Conservation (phyloP, 2,888 invertebrate species). For the Hirtodrosophila cameraria region DNA sequence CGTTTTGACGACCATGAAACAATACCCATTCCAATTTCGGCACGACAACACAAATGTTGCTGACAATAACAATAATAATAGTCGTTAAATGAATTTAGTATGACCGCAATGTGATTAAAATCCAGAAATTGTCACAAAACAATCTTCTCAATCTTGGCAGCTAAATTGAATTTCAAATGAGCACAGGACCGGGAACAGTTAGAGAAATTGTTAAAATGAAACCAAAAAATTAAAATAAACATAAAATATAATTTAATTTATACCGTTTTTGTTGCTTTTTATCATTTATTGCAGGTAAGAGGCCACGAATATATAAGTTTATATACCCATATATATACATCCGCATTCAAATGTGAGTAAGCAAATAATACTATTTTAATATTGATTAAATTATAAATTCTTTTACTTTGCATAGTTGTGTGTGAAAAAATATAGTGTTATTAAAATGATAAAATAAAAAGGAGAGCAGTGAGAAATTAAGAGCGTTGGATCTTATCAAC, state of each 20-base stretch:
- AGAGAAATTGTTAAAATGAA: background rate
- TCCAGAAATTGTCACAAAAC: slow-evolving; percentile 66
- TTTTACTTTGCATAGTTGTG: background rate
- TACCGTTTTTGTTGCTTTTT: slow-evolving; percentile 26
- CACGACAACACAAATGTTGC: slow-evolving; percentile 16
- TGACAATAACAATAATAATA: slow-evolving; percentile 72
- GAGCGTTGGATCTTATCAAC: too few species aligned
- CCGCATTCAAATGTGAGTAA: slow-evolving; percentile 48
- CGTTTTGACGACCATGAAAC: slow-evolving; percentile 32
- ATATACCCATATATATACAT: slow-evolving; percentile 16
- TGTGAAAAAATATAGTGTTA: too few species aligned
- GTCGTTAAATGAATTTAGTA: slow-evolving; percentile 74
- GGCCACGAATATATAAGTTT: slow-evolving; percentile 11
- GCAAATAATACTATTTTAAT: slow-evolving; percentile 70
- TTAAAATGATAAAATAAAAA: too few species aligned
- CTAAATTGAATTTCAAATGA: slow-evolving; percentile 73
- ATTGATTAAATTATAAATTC: slow-evolving; percentile 68
- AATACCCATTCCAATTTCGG: slow-evolving; percentile 50
- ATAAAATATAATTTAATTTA: slow-evolving; percentile 16
- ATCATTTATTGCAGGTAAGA: slow-evolving; percentile 59
- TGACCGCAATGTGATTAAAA: slow-evolving; percentile 76
- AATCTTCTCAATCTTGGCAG: slow-evolving; percentile 49
- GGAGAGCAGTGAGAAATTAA: too few species aligned
- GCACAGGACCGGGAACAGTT: slow-evolving; percentile 11
- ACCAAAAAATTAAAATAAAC: background rate